Evolutionary conservation across 1,140 invertebrate genomes (phyloP), one percentile per base, ranked within the genome.

Genomic region (Panulirus ornatus): DNA sequence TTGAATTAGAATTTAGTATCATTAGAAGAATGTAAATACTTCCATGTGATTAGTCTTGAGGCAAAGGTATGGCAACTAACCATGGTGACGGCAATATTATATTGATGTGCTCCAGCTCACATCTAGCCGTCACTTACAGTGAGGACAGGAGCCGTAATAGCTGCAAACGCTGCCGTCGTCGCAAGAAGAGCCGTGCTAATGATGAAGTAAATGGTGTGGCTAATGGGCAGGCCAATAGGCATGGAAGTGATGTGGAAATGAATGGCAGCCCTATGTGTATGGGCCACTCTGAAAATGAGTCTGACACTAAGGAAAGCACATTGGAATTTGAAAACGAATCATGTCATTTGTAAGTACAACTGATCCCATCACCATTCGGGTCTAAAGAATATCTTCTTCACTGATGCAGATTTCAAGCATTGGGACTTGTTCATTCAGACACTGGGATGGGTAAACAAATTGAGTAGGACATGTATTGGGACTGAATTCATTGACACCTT

Each of bases 301-400:
- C 63, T 42, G 38, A 71, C 71, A 81, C 76, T 70, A 88, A 79
- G 85, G 76, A 88, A 79, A 81, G 78, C 79, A 47, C 44, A 38
- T 83, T 89, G 88, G 88, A 83, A 54, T 82, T 73, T 75, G 88
- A 89, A 47, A 89, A 89, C 42, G 88, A 89, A 70, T 83, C 88
- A 54, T 89, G 88, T 76, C 88, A 84, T 89, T 89, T 89, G 88
- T 89, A 89, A 89, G 88, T 89, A 89, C 88, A 36, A 75, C 42
- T 89, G 70, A 83, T 81, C 79, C 79, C 47, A 73, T 54, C 40
- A 83, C 36, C 54, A 40, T 9, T 47, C 36, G 88, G 78, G 66
- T 83, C 70, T 89, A 73, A 81, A 75, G 22, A 40, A 79, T 89
- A 75, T 70, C 79, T 89, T 81, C 79, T 89, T 83, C 81, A 73